Conservation (phyloP, 1,140 invertebrate genomes). For the Sinonovacula constricta region DNA sequence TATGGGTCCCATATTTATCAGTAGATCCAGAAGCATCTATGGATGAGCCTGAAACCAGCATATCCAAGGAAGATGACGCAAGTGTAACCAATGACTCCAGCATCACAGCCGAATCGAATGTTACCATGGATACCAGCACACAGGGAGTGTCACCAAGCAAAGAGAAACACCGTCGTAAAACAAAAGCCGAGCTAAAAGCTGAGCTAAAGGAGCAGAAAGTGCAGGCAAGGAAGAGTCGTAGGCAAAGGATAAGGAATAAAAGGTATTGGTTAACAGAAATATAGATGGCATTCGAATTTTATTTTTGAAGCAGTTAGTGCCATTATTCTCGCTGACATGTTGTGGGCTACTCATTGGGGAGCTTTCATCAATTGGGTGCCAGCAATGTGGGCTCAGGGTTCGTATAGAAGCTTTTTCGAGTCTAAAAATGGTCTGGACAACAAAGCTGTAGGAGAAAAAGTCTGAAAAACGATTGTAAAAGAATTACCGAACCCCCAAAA, state of each 20-base stretch:
- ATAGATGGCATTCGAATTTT: neutral
- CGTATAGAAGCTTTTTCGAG: no score
- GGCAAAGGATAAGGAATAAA: slow-evolving; percentile 74
- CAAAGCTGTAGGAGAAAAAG: no score
- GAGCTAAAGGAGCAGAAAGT: slow-evolving; percentile 76
- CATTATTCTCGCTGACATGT: no score
- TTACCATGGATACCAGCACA: slow-evolving; percentile 15
- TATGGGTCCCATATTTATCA: no score
- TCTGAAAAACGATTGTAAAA: neutral
- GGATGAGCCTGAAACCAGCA: slow-evolving; percentile 14
- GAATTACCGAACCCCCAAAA: no score
- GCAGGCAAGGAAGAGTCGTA: slow-evolving; percentile 70
- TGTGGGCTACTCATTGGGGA: no score
- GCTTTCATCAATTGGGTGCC: no score
- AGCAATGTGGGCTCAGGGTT: no score
- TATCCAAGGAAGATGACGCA: neutral
- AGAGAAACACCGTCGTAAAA: slow-evolving; percentile 65
- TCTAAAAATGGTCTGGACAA: no score
- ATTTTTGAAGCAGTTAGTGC: neutral
- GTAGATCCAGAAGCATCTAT: slow-evolving; percentile 18
- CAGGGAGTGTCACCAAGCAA: slow-evolving; percentile 51
- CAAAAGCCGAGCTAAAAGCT: slow-evolving; percentile 75
- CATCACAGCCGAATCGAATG: slow-evolving; percentile 20
- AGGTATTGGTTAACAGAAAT: no score
- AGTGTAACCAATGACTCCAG: slow-evolving; percentile 8